Conservation (phyloP, 2,888 invertebrate species). For the Dinocampus coccinellae region DNA sequence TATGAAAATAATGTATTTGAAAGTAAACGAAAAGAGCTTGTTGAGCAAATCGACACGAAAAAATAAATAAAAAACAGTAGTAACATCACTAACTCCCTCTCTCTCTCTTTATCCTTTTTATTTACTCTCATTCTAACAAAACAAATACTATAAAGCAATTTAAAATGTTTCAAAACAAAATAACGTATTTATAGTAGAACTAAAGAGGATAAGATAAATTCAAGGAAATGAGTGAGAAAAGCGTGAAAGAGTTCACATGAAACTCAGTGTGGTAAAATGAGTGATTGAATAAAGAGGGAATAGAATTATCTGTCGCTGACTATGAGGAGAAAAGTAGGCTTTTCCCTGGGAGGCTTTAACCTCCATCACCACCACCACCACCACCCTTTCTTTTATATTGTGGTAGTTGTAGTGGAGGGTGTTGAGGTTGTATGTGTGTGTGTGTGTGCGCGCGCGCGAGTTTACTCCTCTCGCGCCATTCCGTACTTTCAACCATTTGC, state of each 20-base stretch:
- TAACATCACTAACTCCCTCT: too few relatives aligned
- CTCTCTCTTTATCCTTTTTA: too few relatives aligned
- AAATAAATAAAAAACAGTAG: not conserved
- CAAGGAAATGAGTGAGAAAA: too few relatives aligned
- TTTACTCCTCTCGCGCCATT: too few relatives aligned
- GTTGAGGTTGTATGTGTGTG: constrained; percentile 25
- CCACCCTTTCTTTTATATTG: not conserved
- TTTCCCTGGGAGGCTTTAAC: constrained; percentile 20
- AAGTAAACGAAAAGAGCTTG: not conserved
- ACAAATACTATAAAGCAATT: not conserved
- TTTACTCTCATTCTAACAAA: too few relatives aligned
- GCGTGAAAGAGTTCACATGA: too few relatives aligned
- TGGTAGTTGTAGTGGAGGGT: constrained; percentile 12
- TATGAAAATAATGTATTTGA: not conserved
- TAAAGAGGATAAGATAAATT: not conserved
- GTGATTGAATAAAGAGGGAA: constrained; percentile 7
- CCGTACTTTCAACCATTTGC: constrained; percentile 29
- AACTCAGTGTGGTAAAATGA: too few relatives aligned
- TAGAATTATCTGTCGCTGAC: constrained; percentile 19
- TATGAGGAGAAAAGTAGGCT: constrained; percentile 13
- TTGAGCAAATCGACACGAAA: not conserved
- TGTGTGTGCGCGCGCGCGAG: constrained; percentile 24
- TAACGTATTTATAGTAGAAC: not conserved
- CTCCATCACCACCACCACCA: not conserved
- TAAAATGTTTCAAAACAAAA: not conserved